phyloP scores from a whole-genome alignment of 37 sponge, comb jelly and placozoan species.

The Ephydatia muelleri region DNA sequence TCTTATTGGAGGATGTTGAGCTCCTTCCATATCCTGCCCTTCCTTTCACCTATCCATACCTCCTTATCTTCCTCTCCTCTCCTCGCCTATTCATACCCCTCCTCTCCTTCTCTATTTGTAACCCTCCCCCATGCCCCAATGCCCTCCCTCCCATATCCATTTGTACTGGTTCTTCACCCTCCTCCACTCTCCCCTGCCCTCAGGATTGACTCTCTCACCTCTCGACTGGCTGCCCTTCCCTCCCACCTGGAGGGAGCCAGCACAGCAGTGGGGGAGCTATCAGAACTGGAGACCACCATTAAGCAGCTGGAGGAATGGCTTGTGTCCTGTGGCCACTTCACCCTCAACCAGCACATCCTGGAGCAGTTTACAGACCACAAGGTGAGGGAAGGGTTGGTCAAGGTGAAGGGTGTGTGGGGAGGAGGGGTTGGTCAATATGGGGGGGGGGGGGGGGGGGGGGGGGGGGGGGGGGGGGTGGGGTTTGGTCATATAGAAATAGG shows the following conservation, averaged over 20 bases:
- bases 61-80: no score
- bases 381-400: conserved; percentile 25
- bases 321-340: conserved; percentile 52
- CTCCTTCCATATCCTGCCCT: no score
- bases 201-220: conserved; percentile 22
- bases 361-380: conserved; percentile 53
- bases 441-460: not conserved
- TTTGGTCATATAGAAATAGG: not conserved
- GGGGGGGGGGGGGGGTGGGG: not conserved
- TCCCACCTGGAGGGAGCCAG: conserved; percentile 34
- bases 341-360: conserved; percentile 59
- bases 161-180: no score
- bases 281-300: conserved; percentile 29
- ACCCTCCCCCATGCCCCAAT: no score
- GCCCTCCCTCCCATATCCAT: not conserved
- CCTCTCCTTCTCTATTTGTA: no score
- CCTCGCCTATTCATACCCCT: no score
- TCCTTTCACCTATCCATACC: no score
- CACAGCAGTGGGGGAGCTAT: conserved; percentile 35
- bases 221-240: conserved; percentile 9
- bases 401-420: no score
- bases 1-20: no score
- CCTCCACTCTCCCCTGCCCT: not conserved
- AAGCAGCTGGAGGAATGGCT: conserved; percentile 66
- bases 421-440: not conserved